Percentiles rank a stretch among this genome's conserved stretches.
phyloP scores from a whole-genome alignment of 2,797 vertebrate genomes.

The Mustela erminea region DNA sequence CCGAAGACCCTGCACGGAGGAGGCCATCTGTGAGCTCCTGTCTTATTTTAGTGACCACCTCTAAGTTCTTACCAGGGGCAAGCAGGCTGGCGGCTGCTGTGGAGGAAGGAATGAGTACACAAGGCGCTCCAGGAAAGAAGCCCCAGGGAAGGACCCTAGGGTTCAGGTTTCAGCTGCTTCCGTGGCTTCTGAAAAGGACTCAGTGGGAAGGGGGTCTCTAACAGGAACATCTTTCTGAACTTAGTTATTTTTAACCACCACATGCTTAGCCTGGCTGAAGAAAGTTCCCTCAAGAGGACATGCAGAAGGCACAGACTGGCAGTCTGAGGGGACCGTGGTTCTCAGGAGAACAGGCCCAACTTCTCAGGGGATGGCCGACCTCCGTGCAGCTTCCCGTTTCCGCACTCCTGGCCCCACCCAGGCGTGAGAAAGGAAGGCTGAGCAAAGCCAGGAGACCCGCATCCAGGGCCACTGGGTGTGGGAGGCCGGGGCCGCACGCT shows the following conservation, averaged over 20 bases:
- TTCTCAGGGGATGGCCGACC: not conserved
- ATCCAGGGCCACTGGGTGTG: not conserved
- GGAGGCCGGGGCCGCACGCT: not conserved
- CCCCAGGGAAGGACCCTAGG: not conserved
- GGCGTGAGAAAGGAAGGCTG: not conserved
- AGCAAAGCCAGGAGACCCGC: accelerated
- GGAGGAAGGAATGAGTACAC: not conserved
- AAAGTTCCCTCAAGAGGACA: not conserved
- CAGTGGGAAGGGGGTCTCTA: not conserved
- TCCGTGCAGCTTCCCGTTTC: not conserved
- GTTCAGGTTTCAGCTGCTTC: not conserved
- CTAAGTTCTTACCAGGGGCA: not conserved
- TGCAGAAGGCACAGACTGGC: not conserved
- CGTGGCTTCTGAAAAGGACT: not conserved
- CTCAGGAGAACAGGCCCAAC: not conserved
- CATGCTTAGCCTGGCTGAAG: not conserved
- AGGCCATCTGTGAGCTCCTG: not conserved
- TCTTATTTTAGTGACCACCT: not conserved
- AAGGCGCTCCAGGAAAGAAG: not conserved
- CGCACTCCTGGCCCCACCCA: not conserved
- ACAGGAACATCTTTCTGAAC: not conserved
- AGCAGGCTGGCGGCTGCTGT: not conserved
- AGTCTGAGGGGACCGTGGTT: not conserved
- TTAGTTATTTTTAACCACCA: not conserved
- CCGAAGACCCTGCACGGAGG: not conserved